Evolutionary conservation across 2,797 vertebrate species (phyloP).

Genomic region (Phrynocephalus guinanensis): DNA sequence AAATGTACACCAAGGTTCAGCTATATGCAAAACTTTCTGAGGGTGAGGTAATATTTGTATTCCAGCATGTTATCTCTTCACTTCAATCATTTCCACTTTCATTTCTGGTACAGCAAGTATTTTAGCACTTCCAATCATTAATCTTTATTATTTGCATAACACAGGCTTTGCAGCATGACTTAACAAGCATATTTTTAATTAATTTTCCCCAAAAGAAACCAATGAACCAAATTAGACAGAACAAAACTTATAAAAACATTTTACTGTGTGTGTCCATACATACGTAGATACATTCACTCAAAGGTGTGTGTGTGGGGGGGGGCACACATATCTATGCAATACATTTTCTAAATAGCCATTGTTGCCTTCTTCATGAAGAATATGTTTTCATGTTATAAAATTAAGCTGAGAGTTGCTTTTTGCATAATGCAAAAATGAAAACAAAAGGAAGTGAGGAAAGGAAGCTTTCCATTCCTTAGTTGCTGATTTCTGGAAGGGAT

Average conservation of each 20-base stretch:
- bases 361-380: not conserved
- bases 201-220: constrained; percentile 19
- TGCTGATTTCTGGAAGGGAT: too few species aligned
- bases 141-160: constrained; percentile 35
- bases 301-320: too few species aligned
- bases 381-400: not conserved
- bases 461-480: not conserved
- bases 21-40: constrained; percentile 15
- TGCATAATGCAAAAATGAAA: not conserved
- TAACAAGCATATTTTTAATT: constrained; percentile 35
- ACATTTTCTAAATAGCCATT: not conserved
- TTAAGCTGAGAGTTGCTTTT: not conserved
- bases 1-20: not conserved
- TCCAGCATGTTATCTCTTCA: constrained; percentile 12
- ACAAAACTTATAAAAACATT: constrained; percentile 12
- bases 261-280: not conserved
- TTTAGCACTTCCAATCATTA: constrained; percentile 12
- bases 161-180: constrained; percentile 25
- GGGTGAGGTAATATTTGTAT: constrained; percentile 23
- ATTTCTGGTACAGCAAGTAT: constrained; percentile 23
- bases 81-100: constrained; percentile 29
- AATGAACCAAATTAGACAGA: constrained; percentile 17
- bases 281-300: not conserved
- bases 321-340: not conserved
- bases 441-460: not conserved